Percentiles rank a stretch among this genome's conserved stretches.
These are phyloP conservation scores for Melanotaenia duboulayi DNA, from an alignment of 2,113 vertebrate genomes.

Conservation along the genomic window DNA sequence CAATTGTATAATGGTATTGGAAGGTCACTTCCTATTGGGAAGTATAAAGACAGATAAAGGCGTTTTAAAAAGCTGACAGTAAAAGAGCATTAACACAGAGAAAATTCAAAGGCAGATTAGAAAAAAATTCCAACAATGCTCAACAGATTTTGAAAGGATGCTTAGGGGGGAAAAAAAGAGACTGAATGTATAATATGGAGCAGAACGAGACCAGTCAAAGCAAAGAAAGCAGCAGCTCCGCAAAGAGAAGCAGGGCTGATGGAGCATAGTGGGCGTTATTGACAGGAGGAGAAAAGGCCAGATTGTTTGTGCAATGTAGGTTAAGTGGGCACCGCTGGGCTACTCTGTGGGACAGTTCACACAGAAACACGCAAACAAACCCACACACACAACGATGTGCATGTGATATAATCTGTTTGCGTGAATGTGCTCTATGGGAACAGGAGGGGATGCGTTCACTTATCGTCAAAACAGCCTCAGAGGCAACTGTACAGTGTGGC, in stretches of 20 bases:
- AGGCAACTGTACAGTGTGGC: background rate
- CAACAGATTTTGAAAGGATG: conserved; percentile 14
- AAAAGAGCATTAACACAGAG: background rate
- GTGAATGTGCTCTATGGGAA: conserved; percentile 12
- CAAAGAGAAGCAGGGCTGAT: conserved; percentile 26
- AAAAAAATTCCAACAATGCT: background rate
- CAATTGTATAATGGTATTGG: background rate
- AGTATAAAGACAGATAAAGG: background rate
- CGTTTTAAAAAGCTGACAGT: background rate
- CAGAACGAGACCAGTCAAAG: background rate
- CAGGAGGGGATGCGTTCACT: conserved; percentile 25
- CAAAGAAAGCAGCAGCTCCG: conserved; percentile 21
- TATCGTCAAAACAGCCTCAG: conserved; percentile 2
- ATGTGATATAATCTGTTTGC: conserved; percentile 20
- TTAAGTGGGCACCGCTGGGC: conserved; percentile 52
- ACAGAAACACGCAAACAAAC: conserved; percentile 13
- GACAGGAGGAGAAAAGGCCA: conserved; percentile 41
- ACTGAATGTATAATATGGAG: background rate
- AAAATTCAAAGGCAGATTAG: background rate
- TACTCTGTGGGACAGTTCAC: conserved; percentile 13
- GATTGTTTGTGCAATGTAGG: conserved; percentile 57
- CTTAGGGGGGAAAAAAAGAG: background rate
- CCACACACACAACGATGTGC: background rate
- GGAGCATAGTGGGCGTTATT: conserved; percentile 36
- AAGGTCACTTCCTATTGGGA: background rate